Evolutionary conservation across 2,888 invertebrate species (phyloP), one percentile per base, ranked within the genome.

Genomic region (Phyllotreta cruciferae): DNA sequence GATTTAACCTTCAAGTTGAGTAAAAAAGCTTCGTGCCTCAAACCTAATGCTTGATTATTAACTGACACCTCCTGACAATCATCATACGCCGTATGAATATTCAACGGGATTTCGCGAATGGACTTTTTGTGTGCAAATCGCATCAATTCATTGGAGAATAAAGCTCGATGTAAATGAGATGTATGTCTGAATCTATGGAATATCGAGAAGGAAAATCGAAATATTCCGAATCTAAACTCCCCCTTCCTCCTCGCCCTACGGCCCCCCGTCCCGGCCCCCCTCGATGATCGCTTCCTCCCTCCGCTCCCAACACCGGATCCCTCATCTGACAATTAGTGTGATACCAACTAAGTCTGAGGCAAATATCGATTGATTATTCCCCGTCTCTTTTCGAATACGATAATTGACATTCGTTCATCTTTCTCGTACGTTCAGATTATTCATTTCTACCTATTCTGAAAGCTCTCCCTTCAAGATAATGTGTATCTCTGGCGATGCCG

Each of bases 321-420:
- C 71, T 67, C 69, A 70, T 74, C 77, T 77, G 77, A 79, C 79
- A 79, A 80, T 80, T 80, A 79, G 79, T 79, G 77, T 79, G 79
- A 80, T 80, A 79, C 80, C 75, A 74, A 73, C 77, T 77, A 77
- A 77, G 80, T 78, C 79, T 79, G 78, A 78, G 61, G 78, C 76
- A 68, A 75, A 76, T 78, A 80, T 80, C 80, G 80, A 80, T 80
- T 80, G 80, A 81, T 80, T 79, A 71, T 76, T 75, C 69, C 10
- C 68, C 62, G 37, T 74, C 73, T 69, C 72, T 66, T 64, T 77
- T 74, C 68, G 24, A 24, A 64, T 62, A 68, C 65, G 66, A 68
- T 75, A 75, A 76, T 78, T 77, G 77, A 78, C 78, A 73, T 76
- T 76, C 73, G 71, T 66, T 62, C 66, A 67, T 75, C 74, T 74